These are phyloP conservation scores for Eulemur coronatus DNA, from an alignment of 2,797 vertebrate genomes.

Conservation along the genomic window DNA sequence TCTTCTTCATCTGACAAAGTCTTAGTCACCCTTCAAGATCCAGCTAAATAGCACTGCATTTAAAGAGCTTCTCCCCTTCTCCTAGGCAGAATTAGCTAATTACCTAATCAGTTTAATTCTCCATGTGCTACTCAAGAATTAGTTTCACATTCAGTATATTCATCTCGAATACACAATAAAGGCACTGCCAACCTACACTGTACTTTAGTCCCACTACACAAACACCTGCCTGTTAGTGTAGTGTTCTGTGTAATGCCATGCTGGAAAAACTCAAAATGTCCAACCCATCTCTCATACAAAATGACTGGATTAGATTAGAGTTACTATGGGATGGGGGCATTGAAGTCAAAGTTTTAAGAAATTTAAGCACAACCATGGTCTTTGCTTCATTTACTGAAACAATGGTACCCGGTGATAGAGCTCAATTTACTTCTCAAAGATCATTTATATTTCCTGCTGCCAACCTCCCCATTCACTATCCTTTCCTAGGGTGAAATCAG, in stretches of 20 bases:
- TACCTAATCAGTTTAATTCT: background rate
- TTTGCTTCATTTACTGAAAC: background rate
- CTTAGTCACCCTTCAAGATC: background rate
- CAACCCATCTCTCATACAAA: background rate
- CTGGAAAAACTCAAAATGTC: background rate
- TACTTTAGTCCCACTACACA: background rate
- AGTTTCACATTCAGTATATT: background rate
- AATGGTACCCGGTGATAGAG: background rate
- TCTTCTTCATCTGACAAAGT: background rate
- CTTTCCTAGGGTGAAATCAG: background rate
- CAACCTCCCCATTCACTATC: background rate
- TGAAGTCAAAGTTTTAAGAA: background rate
- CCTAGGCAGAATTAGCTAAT: background rate
- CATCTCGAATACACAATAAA: background rate
- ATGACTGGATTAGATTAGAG: background rate
- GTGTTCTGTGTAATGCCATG: background rate
- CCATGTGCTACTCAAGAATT: background rate
- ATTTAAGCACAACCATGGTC: background rate
- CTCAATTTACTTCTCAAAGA: background rate
- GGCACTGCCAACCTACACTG: background rate
- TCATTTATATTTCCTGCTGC: background rate
- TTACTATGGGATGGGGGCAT: background rate
- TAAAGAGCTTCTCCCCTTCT: background rate
- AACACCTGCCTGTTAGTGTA: background rate
- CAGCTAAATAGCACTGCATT: background rate